A percentile compares a stretch with the other conserved stretches of the same genome.
Evolutionary conservation across 2,888 invertebrate species (phyloP).

Genomic region (Perizoma affinitatum): DNA sequence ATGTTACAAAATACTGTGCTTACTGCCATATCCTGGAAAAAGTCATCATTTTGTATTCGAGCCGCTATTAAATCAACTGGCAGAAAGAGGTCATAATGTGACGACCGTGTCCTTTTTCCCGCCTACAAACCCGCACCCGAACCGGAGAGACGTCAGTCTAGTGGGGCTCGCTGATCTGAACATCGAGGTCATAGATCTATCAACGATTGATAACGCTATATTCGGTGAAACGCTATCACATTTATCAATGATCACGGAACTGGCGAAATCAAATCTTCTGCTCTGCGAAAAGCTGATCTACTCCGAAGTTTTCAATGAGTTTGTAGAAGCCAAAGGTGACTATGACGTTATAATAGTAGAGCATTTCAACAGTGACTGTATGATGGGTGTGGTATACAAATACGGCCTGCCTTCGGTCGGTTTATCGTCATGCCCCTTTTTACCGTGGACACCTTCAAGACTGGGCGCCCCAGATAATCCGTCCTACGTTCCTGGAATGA

Average conservation of each 20-base stretch:
- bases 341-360: constrained; percentile 79
- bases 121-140: constrained; percentile 35
- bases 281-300: constrained; percentile 55
- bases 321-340: constrained; percentile 53
- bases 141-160: constrained; percentile 56
- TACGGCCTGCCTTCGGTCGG: constrained; percentile 68
- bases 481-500: constrained; percentile 62
- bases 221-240: constrained; percentile 44
- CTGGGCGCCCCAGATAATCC: constrained; percentile 70
- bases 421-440: constrained; percentile 62
- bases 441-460: constrained; percentile 66
- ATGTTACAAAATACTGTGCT: constrained; percentile 61
- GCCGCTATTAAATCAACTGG: constrained; percentile 69
- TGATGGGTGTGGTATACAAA: constrained; percentile 68
- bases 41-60: constrained; percentile 80
- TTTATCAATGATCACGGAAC: constrained; percentile 36
- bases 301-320: constrained; percentile 52
- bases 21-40: constrained; percentile 73
- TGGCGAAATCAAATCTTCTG: constrained; percentile 46
- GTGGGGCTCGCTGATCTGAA: constrained; percentile 46
- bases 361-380: constrained; percentile 77
- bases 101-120: constrained; percentile 79
- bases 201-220: constrained; percentile 42
- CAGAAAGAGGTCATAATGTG: constrained; percentile 68
- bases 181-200: constrained; percentile 53